Evolutionary conservation across 1,140 invertebrate species (phyloP).

Genomic region (Hycleus cichorii): DNA sequence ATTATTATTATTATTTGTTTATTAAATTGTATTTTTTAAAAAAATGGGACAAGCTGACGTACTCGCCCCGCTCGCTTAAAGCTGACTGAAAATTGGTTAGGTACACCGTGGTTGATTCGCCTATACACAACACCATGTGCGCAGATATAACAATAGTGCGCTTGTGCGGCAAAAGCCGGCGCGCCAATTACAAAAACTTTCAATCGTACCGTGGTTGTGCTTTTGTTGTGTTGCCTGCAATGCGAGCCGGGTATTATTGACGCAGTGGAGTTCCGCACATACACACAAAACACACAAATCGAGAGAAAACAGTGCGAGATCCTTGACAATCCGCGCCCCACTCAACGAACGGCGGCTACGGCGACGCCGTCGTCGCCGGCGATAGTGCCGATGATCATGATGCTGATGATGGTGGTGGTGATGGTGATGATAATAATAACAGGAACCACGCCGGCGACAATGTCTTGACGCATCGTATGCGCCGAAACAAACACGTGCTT

Average conservation of each 20-base stretch:
- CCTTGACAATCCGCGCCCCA: too few relatives aligned
- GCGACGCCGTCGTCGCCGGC: not conserved
- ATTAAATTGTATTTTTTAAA: not conserved
- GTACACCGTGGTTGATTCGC: constrained; percentile 13
- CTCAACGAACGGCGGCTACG: too few relatives aligned
- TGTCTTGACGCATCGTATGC: not conserved
- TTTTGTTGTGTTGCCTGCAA: too few relatives aligned
- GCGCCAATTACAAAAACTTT: constrained; percentile 22
- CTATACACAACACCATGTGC: constrained; percentile 30
- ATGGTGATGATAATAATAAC: not conserved
- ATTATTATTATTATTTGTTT: not conserved
- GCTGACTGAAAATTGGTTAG: constrained; percentile 34
- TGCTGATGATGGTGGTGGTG: not conserved
- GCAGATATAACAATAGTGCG: constrained; percentile 19
- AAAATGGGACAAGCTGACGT: constrained; percentile 26
- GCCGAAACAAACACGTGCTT: constrained; percentile 28
- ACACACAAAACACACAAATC: not conserved
- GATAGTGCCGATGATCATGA: not conserved
- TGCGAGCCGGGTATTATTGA: not conserved
- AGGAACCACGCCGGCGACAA: not conserved
- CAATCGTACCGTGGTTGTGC: constrained; percentile 10
- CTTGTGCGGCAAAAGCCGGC: constrained; percentile 16
- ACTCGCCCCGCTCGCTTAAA: constrained; percentile 34
- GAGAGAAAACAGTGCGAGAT: not conserved
- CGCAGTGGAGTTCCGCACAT: not conserved